Evolutionary conservation across 2,888 invertebrate genomes (phyloP).

Genomic region (Thymelicus lineola): DNA sequence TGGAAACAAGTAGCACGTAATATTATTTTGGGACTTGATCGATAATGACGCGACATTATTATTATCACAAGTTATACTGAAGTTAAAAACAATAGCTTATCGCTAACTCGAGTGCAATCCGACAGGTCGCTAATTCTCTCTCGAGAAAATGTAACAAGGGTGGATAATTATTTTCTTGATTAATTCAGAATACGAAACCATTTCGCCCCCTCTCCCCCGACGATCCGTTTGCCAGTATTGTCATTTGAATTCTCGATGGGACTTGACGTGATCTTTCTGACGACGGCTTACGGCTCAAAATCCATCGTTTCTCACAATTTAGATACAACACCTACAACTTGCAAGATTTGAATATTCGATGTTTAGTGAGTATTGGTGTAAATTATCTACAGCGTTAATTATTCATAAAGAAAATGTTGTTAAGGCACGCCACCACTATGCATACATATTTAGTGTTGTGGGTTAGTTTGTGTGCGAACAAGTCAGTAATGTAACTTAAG

Average conservation of each 20-base stretch:
- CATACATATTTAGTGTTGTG: neutral
- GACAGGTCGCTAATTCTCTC: constrained; percentile 51
- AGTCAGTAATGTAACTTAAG: neutral
- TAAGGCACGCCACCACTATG: neutral
- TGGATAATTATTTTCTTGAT: constrained; percentile 76
- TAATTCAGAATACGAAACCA: constrained; percentile 64
- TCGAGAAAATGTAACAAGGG: constrained; percentile 59
- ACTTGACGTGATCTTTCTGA: constrained; percentile 8
- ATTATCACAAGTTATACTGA: no score
- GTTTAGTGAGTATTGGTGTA: constrained; percentile 23
- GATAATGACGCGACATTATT: no score
- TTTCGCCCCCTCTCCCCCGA: constrained; percentile 43
- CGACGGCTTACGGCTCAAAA: neutral
- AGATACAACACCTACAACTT: constrained; percentile 8
- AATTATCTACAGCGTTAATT: constrained; percentile 30
- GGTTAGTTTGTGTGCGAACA: neutral
- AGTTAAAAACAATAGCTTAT: neutral
- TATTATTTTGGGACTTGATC: no score
- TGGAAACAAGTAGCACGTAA: no score
- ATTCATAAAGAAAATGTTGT: constrained; percentile 21
- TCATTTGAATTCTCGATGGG: constrained; percentile 14
- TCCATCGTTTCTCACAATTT: neutral
- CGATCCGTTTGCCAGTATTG: constrained; percentile 42
- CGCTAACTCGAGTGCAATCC: neutral
- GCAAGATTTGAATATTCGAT: constrained; percentile 19